Evolutionary conservation across 1,140 invertebrate species (phyloP), one percentile per base, ranked within the genome.

Genomic region (Neoseiulus cucumeris): DNA sequence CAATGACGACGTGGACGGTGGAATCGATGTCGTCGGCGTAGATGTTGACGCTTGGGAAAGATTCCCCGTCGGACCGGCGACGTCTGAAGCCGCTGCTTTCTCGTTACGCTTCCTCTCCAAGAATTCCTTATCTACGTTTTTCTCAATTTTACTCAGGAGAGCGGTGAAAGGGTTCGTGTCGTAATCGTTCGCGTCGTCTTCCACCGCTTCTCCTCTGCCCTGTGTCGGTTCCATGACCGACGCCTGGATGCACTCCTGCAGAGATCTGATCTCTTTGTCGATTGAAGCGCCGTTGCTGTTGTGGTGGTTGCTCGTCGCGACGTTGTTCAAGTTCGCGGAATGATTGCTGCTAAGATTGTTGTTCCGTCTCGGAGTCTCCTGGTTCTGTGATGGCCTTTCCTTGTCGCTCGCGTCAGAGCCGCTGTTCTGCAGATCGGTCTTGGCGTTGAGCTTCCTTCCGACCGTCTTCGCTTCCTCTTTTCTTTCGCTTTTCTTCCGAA

Each of bases 91-190:
- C 25, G 51, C 17, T 12, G 51, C 51, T 59, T 59, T 59, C 22
- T 59, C 51, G 51, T 59, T 59, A 14, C 51, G 51, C 51, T 59
- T 59, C 51, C 51, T 59, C 22, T 17, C 51, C 51, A 59, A 59
- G 51, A 59, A 59, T 59, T 59, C 51, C 51, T 59, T 59, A 33
- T 59, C 51, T 25, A 59, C 22, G 51, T 59, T 59, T 25, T 59
- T 59, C 51, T 59, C 51, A 20, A 59, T 59, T 25, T 59, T 59
- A 33, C 51, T 59, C 51, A 59, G 9, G 14, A 59, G 51, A 25
- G 51, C 51, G 51, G 51, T 59, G 51, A 59, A 59, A 14, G 51
- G 51, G 22, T 59, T 59, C 33, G 51, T 59, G 51, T 59, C 51
- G 22, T 59, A 59, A 25, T 59, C 51, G 14, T 25, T 59, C 51